Evolutionary conservation across 2,888 invertebrate species (phyloP).

Genomic region (Xiphydria camelus): DNA sequence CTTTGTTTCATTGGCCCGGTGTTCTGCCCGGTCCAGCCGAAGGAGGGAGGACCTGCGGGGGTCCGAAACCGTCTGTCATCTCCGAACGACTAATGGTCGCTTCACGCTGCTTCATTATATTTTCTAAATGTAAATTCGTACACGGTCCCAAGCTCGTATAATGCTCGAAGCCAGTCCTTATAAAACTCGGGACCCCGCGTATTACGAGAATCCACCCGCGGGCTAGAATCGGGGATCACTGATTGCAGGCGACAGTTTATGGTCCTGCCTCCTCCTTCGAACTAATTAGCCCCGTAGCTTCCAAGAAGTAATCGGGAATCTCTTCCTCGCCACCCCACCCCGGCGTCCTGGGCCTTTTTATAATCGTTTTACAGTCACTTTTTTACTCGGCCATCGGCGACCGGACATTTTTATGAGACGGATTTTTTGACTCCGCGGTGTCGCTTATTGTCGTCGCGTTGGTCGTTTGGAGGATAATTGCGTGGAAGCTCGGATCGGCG

Average conservation of each 20-base stretch:
- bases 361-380: no score
- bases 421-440: no score
- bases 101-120: slow-evolving; percentile 58
- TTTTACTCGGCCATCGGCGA: no score
- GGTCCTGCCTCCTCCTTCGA: slow-evolving; percentile 45
- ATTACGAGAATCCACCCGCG: slow-evolving; percentile 31
- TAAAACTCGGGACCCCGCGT: slow-evolving; percentile 44
- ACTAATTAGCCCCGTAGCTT: slow-evolving; percentile 55
- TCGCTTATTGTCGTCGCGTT: no score
- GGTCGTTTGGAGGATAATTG: no score
- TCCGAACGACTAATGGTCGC: slow-evolving; percentile 57
- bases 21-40: slow-evolving; percentile 25
- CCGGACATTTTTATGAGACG: no score
- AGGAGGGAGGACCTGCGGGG: slow-evolving; percentile 52
- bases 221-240: slow-evolving; percentile 46
- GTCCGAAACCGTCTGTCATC: slow-evolving; percentile 58
- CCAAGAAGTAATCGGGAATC: slow-evolving; percentile 45
- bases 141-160: slow-evolving; percentile 38
- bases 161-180: slow-evolving; percentile 41
- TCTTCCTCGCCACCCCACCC: slow-evolving; percentile 6
- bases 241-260: slow-evolving; percentile 58
- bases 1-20: slow-evolving; percentile 48
- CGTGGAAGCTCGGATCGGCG: no score
- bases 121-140: slow-evolving; percentile 59
- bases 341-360: neutral